These are phyloP conservation scores for Leptestheria dahalacensis DNA, from an alignment of 1,140 invertebrate species.

Conservation along the genomic window DNA sequence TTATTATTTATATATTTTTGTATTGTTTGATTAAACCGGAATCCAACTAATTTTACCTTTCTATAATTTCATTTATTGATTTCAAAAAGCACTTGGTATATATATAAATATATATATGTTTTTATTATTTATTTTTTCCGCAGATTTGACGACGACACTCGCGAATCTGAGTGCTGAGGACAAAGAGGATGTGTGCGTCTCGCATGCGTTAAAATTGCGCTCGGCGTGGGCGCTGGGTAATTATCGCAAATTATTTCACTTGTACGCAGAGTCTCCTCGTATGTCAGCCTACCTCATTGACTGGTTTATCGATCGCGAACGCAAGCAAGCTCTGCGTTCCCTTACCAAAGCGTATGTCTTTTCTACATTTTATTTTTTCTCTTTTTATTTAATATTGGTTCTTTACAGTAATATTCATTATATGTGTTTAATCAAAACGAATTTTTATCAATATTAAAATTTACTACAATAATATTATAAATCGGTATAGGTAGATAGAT, in stretches of 20 bases:
- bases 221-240: constrained; percentile 82
- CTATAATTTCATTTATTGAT: constrained; percentile 15
- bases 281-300: constrained; percentile 95
- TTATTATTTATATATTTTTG: constrained; percentile 9
- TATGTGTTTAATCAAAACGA: neutral
- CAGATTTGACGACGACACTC: constrained; percentile 84
- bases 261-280: constrained; percentile 71
- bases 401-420: constrained; percentile 1
- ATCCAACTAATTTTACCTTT: neutral
- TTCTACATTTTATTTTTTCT: neutral
- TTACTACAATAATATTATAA: neutral
- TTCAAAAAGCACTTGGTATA: neutral
- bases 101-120: constrained; percentile 11
- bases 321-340: constrained; percentile 73
- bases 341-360: constrained; percentile 91
- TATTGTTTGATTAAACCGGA: neutral
- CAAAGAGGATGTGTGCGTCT: constrained; percentile 66
- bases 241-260: constrained; percentile 78
- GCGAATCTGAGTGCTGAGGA: constrained; percentile 59
- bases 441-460: constrained; percentile 5
- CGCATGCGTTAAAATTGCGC: constrained; percentile 69
- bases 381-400: neutral
- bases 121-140: constrained; percentile 33
- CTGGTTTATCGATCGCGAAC: constrained; percentile 86
- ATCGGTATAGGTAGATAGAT: neutral